Evolutionary conservation across 2,888 invertebrate genomes (phyloP), one percentile per base, ranked within the genome.

Genomic region (Phlogophora meticulosa): DNA sequence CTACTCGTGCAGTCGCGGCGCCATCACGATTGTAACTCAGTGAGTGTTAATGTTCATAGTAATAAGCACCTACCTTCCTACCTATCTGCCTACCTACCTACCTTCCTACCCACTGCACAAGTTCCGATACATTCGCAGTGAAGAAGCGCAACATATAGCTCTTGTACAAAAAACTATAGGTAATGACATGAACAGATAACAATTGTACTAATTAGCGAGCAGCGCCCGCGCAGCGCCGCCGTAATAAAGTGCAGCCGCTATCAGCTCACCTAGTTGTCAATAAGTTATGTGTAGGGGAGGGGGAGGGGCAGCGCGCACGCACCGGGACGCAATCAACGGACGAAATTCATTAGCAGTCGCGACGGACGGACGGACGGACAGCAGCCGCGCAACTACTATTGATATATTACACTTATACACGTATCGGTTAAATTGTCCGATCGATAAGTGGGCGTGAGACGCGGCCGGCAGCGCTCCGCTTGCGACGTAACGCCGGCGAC

Each of bases 401-500:
- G 91, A 92, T 92, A 93, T 93, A 93, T 92, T 89, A 90, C 90
- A 88, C 88, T 87, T 86, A 88, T 86, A 87, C 88, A 87, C 90
- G 91, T 89, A 91, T 90, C 92, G 89, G 88, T 87, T 92, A 90
- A 92, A 92, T 91, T 92, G 92, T 90, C 88, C 88, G 87, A 83
- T 88, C 90, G 94, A 93, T 93, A 93, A 93, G 93, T 93, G 93
- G 94, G 93, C 94, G 94, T 86, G 90, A 82, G 90, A 87, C 84
- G 75, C 78, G 68, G 53, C 68, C 68, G 79, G 61, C 62, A 51
- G 55, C 68, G 59, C 68, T 55, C 58, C 53, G 49, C 74, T 67
- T 68, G 62, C 52, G 72, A 68, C 84, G 9, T 4, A 1, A 7
- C 13, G n/a, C 13, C 7, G 20, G 1, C 60, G 7, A 13, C 1